A percentile compares a stretch with the other conserved stretches of the same genome.
Conservation (phyloP, 2,113 vertebrate species). For the Solenodon paradoxus region DNA sequence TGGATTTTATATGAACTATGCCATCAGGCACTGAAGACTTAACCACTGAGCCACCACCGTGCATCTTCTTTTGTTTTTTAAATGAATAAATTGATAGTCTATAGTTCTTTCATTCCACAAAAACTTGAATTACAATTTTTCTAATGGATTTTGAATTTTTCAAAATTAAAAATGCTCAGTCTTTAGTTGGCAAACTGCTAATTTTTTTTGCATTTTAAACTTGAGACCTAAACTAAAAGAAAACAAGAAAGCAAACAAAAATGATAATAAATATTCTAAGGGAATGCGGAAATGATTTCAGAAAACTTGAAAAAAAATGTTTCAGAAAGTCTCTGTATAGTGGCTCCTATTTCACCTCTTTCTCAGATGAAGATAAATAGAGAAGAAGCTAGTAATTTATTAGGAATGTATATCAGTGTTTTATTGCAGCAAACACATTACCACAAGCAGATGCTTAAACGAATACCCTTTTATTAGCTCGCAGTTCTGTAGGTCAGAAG, state of each 20-base stretch:
- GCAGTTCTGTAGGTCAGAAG: not conserved
- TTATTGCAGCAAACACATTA: not conserved
- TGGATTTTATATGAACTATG: no score
- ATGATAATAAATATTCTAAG: not conserved
- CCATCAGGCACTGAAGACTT: no score
- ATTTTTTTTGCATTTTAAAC: not conserved
- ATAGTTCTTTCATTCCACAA: not conserved
- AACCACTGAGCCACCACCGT: no score
- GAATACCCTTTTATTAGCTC: not conserved
- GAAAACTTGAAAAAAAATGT: not conserved
- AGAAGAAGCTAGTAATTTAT: not conserved
- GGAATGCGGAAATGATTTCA: not conserved
- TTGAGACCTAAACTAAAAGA: not conserved
- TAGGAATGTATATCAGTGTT: not conserved
- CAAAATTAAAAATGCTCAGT: no score
- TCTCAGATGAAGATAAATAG: not conserved
- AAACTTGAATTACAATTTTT: not conserved
- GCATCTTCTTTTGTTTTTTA: slow-evolving; percentile 21
- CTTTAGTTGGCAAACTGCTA: not conserved
- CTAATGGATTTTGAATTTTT: no score
- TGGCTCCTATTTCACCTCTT: not conserved
- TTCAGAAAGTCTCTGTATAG: not conserved
- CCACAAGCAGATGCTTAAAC: not conserved
- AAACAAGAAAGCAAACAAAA: not conserved
- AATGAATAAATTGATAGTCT: not conserved